Evolutionary conservation across 2,888 invertebrate species (phyloP), one percentile per base, ranked within the genome.

Genomic region (Protula sp.): DNA sequence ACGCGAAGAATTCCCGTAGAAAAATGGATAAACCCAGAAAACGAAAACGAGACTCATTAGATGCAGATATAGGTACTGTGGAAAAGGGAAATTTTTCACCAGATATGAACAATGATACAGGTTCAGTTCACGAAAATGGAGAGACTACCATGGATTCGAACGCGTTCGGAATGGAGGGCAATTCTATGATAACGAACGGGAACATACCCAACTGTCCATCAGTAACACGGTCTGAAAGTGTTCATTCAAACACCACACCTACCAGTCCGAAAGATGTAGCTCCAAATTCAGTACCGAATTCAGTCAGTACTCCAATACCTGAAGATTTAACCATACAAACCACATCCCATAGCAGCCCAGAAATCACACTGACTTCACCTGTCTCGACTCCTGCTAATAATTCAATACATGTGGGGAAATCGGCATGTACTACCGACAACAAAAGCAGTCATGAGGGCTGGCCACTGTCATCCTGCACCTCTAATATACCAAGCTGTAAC

Each of bases 1-100:
- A 77, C 57, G 64, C 57, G 9, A 78, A 77, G 68, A 73, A 74
- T 59, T 76, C 77, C 24, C 64, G 79, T 14, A 59, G 79, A n/a
- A 79, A 79, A 68, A 74, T 75, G 70, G 79, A 78, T 26, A 71
- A 73, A 53, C 78, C 79, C 3, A 62, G 74, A 27, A 78, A 77
- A 61, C 67, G 78, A 30, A 72, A 72, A 54, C 67, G 54, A n/a
- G 59, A 38, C 24, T n/a, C 30, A 9, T 38, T n/a, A 14, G n/a
- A 38, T 38, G 14, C 14, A 5, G 50, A 50, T 5, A 19, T 9
- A n/a, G 9, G 9, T 19, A 5, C 5, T 50, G 24, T 5, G 5
- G 24, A 50, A 5, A 50, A 50, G 24, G 24, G 24, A 50, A 38
- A n/a, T 38, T 14, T 14, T 14, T n/a, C 9, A 38, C 9, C n/a